These are phyloP conservation scores for Drosophila persimilis DNA, from an alignment of 1,140 invertebrate genomes.

Conservation along the genomic window DNA sequence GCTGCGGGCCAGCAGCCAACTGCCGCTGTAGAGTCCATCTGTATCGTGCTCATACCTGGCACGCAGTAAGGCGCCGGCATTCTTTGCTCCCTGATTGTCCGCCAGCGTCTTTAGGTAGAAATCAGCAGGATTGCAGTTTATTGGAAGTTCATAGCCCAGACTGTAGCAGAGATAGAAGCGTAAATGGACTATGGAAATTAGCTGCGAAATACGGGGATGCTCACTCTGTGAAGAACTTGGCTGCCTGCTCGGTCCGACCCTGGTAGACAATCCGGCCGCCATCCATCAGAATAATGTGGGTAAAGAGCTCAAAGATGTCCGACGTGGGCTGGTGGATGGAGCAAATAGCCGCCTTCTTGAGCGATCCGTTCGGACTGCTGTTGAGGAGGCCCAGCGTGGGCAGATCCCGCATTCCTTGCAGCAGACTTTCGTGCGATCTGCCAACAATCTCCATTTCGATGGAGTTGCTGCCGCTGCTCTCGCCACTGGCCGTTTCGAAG, in stretches of 20 bases:
- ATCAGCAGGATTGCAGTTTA: conserved; percentile 88
- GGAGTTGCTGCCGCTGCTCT: conserved; percentile 55
- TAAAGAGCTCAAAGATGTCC: conserved; percentile 91
- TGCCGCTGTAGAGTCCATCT: conserved; percentile 69
- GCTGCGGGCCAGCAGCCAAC: conserved; percentile 63
- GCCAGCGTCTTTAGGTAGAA: conserved; percentile 86
- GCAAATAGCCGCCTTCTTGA: conserved; percentile 89
- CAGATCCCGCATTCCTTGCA: conserved; percentile 60
- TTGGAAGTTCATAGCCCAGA: conserved; percentile 85
- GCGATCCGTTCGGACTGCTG: conserved; percentile 83
- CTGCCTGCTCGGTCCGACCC: conserved; percentile 87
- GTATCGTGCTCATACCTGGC: conserved; percentile 81
- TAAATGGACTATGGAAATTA: background rate
- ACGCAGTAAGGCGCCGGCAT: conserved; percentile 73
- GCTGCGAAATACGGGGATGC: conserved; percentile 10
- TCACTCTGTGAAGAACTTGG: conserved; percentile 87
- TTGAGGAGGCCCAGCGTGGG: conserved; percentile 61
- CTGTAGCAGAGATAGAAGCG: conserved; percentile 70
- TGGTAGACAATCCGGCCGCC: conserved; percentile 92
- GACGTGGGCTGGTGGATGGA: conserved; percentile 95
- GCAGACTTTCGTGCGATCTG: conserved; percentile 55
- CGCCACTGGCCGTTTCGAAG: conserved; percentile 61
- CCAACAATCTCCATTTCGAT: conserved; percentile 71
- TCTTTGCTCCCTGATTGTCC: conserved; percentile 80
- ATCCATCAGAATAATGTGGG: conserved; percentile 90